These are phyloP conservation scores for Platygyra sinensis DNA, from an alignment of 64 coral and sea anemone species.

Conservation along the genomic window DNA sequence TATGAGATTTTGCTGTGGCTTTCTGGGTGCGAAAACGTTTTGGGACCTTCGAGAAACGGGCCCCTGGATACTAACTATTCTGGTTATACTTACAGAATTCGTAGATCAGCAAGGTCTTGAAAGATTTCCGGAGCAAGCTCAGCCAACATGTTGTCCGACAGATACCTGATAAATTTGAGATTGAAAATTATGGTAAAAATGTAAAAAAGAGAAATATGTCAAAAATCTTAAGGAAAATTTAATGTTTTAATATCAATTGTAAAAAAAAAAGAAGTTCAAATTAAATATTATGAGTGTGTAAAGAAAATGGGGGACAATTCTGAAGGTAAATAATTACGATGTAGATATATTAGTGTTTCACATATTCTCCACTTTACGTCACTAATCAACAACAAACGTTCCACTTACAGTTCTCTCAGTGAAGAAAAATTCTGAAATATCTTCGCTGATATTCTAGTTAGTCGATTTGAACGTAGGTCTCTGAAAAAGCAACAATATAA, in stretches of 20 bases:
- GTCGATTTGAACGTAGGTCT: neutral
- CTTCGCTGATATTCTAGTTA: neutral
- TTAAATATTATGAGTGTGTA: neutral
- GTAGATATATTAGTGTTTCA: neutral
- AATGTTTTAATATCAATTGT: no score
- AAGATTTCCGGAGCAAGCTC: neutral
- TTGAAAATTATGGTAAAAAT: neutral
- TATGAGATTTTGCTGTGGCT: no score
- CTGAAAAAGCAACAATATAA: neutral
- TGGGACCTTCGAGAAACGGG: no score
- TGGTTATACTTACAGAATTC: neutral
- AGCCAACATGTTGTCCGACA: neutral
- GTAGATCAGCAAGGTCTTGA: neutral
- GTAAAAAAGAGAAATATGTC: neutral
- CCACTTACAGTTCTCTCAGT: neutral
- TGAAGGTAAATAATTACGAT: neutral
- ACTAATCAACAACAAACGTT: neutral
- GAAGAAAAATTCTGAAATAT: no score
- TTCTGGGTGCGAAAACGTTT: no score
- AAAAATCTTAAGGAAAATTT: neutral
- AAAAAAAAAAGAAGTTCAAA: no score
- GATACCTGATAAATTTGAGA: neutral
- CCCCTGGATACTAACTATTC: no score
- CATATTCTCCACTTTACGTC: neutral
- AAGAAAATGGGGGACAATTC: neutral